These are phyloP conservation scores for Carassius carassius DNA, from an alignment of 2,113 vertebrate species.

Conservation along the genomic window DNA sequence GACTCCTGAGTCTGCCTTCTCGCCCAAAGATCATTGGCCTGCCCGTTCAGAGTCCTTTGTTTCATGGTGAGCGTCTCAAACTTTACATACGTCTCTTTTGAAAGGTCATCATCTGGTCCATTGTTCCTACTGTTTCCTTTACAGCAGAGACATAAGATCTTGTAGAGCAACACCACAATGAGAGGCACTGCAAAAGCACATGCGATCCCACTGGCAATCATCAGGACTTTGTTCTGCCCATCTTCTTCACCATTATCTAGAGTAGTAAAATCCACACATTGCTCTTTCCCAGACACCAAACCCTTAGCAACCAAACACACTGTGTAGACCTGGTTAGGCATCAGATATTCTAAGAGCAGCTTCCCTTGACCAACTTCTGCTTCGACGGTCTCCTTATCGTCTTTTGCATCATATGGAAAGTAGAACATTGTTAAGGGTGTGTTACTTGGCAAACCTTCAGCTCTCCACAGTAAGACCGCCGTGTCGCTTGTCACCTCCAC, in stretches of 20 bases:
- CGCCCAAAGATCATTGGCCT: slow-evolving; percentile 84
- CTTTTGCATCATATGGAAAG: slow-evolving; percentile 85
- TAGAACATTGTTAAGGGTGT: slow-evolving; percentile 82
- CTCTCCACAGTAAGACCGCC: slow-evolving; percentile 86
- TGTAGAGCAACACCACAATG: slow-evolving; percentile 87
- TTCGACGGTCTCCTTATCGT: slow-evolving; percentile 80
- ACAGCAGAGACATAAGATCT: slow-evolving; percentile 83
- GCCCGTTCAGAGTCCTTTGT: slow-evolving; percentile 73
- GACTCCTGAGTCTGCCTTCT: slow-evolving; percentile 82
- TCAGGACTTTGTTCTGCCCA: slow-evolving; percentile 70
- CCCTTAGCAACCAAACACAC: slow-evolving; percentile 88
- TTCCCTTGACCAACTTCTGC: slow-evolving; percentile 81
- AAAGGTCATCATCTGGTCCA: slow-evolving; percentile 80
- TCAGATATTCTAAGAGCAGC: slow-evolving; percentile 83
- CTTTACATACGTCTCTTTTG: slow-evolving; percentile 91
- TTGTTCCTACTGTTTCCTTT: slow-evolving; percentile 61
- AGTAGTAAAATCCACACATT: slow-evolving; percentile 89
- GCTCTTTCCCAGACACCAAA: slow-evolving; percentile 77
- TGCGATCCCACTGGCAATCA: slow-evolving; percentile 76
- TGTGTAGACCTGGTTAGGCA: slow-evolving; percentile 82
- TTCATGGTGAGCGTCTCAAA: slow-evolving; percentile 91
- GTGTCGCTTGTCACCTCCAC: slow-evolving; percentile 82
- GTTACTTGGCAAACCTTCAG: slow-evolving; percentile 67
- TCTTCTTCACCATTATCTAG: slow-evolving; percentile 62
- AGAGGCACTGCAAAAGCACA: slow-evolving; percentile 81